A percentile compares a stretch with the other conserved stretches of the same genome.
Conservation (phyloP, 2,797 vertebrate genomes). For the Phalloptychus januarius region DNA sequence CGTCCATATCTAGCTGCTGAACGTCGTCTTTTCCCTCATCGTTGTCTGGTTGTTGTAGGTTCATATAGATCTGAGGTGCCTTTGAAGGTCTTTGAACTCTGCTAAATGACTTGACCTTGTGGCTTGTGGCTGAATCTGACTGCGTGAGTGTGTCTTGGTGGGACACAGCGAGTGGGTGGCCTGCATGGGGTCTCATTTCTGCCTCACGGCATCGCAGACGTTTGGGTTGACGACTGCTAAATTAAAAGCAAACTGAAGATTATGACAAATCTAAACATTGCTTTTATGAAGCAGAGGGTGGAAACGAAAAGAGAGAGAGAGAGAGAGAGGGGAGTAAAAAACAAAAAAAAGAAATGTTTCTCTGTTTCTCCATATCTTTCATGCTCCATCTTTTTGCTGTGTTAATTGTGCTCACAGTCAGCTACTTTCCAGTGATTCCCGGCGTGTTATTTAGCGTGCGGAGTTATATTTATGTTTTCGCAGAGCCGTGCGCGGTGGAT, state of each 20-base stretch:
- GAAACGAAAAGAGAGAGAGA: constrained; percentile 27
- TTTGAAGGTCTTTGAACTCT: constrained; percentile 96
- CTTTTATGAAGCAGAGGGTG: constrained; percentile 71
- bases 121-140: constrained; percentile 66
- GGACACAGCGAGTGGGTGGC: constrained; percentile 70
- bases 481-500: constrained; percentile 49
- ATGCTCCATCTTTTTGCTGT: constrained; percentile 71
- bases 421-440: constrained; percentile 71
- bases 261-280: constrained; percentile 77
- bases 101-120: constrained; percentile 95
- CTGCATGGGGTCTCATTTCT: constrained; percentile 74
- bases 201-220: constrained; percentile 61
- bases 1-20: constrained; percentile 53
- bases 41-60: constrained; percentile 77
- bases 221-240: constrained; percentile 74
- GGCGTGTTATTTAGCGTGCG: constrained; percentile 54
- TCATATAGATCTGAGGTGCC: constrained; percentile 92
- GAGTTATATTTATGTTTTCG: constrained; percentile 57
- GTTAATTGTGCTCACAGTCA: constrained; percentile 77
- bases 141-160: constrained; percentile 43
- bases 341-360: constrained; percentile 45
- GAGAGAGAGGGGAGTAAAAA: neutral
- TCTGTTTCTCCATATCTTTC: constrained; percentile 64
- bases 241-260: constrained; percentile 80
- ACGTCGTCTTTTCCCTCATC: constrained; percentile 66